Conservation (phyloP, 2,113 vertebrate genomes). For the Neogobius melanostomus region DNA sequence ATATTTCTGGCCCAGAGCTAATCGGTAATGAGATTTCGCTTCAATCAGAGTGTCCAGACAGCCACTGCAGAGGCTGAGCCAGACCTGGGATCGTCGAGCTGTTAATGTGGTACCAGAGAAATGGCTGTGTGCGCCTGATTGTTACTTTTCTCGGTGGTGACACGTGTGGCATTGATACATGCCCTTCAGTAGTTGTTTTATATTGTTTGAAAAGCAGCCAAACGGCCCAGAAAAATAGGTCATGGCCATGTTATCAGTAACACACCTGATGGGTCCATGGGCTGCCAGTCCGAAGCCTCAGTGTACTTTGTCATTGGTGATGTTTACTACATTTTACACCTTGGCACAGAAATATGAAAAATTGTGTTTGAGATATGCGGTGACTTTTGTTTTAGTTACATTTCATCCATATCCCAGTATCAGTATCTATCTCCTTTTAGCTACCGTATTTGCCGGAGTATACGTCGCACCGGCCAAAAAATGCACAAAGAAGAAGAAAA, state of each 20-base stretch:
- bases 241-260: slow-evolving; percentile 33
- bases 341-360: neutral
- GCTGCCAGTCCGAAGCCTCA: slow-evolving; percentile 10
- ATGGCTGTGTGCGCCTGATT: neutral
- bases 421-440: too few relatives aligned
- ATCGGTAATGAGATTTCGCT: slow-evolving; percentile 62
- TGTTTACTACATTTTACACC: neutral
- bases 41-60: slow-evolving; percentile 49
- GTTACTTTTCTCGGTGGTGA: neutral
- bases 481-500: too few relatives aligned
- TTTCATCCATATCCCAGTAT: neutral
- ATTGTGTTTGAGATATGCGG: neutral
- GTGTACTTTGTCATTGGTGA: slow-evolving; percentile 3
- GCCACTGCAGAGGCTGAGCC: slow-evolving; percentile 32
- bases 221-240: slow-evolving; percentile 19
- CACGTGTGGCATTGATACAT: slow-evolving; percentile 1
- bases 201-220: slow-evolving; percentile 20
- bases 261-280: slow-evolving; percentile 15
- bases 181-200: slow-evolving; percentile 16
- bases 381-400: too few relatives aligned
- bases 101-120: slow-evolving; percentile 7
- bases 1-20: slow-evolving; percentile 45
- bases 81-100: slow-evolving; percentile 22
- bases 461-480: too few relatives aligned
- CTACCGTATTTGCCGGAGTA: neutral